These are phyloP conservation scores for Hydropsyche betteni DNA, from an alignment of 2,888 invertebrate genomes.

Conservation along the genomic window DNA sequence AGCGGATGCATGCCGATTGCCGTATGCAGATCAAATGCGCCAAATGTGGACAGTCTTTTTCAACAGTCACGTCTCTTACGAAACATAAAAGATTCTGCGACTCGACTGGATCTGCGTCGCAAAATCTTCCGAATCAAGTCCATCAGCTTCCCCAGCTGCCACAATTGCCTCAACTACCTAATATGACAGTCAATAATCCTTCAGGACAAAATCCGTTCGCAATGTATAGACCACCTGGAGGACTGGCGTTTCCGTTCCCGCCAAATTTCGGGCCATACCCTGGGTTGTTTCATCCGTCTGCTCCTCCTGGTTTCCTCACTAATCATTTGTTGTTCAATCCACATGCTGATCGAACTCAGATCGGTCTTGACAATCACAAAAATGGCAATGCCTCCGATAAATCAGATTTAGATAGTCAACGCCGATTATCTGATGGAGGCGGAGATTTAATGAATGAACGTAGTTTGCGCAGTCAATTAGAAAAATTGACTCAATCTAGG, in stretches of 20 bases:
- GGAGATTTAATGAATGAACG: constrained; percentile 44
- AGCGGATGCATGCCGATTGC: constrained; percentile 97
- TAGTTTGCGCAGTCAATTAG: constrained; percentile 46
- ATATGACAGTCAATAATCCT: constrained; percentile 62
- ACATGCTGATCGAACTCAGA: constrained; percentile 63
- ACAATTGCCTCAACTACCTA: constrained; percentile 60
- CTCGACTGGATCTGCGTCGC: constrained; percentile 69
- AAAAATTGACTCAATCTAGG: constrained; percentile 51
- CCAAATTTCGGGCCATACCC: constrained; percentile 71
- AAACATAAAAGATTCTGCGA: constrained; percentile 98
- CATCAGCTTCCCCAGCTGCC: constrained; percentile 58
- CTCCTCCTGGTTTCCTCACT: constrained; percentile 69
- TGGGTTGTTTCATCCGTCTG: constrained; percentile 66
- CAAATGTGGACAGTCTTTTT: constrained; percentile 94
- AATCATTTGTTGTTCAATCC: constrained; percentile 74
- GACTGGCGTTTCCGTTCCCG: constrained; percentile 71
- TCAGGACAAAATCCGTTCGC: constrained; percentile 72
- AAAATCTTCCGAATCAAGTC: constrained; percentile 63
- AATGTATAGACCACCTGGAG: constrained; percentile 74
- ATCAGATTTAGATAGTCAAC: constrained; percentile 59
- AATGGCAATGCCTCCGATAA: constrained; percentile 64
- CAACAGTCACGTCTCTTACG: constrained; percentile 88
- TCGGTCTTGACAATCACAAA: constrained; percentile 66
- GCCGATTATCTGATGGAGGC: constrained; percentile 49
- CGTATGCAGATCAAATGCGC: constrained; percentile 92